Evolutionary conservation across 2,113 vertebrate genomes (phyloP), one percentile per base, ranked within the genome.

Genomic region (Hoplias malabaricus): DNA sequence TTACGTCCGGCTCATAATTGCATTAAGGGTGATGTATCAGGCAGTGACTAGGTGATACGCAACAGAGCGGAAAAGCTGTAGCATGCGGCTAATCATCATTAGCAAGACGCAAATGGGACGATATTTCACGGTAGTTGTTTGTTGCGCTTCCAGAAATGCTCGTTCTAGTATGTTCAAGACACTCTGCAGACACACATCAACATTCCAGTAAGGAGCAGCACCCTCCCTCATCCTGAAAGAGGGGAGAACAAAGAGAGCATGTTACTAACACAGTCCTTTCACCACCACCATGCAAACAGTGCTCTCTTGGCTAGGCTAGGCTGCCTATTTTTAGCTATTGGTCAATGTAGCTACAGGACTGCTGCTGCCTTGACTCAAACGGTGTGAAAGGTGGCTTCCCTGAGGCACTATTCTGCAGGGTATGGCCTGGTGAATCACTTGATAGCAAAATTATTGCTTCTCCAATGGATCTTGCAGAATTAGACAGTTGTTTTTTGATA

Each of bases 1-100:
- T 84, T 78, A 84, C 84, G 80, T 85, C 88, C 73, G 56, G 81
- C 86, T 84, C 84, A 87, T 89, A 89, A 88, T 86, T 84, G 81
- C 86, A 86, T 83, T 78, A 84, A 53, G 54, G 85, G 88, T 86
- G 79, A 84, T 79, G 69, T 67, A 80, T 74, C 66, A 80, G 63
- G 79, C 23, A 16, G 42, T 50, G 43, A 42, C 14, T 29, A 70
- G 70, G 40, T 78, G 74, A 66, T 46, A 38, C n/a, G 19, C 38
- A 69, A 36, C 40, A 33, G 38, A 65, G 29, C 13, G 9, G 43
- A 57, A 74, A 48, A 80, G 56, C 48, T 43, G 25, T 33, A 42
- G 75, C 57, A 66, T 25, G 46, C 21, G 42, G 48, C 66, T 69
- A 48, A 78, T 69, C 21, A 65, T 69, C 63, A 77, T 74, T 38